Evolutionary conservation across 2,113 vertebrate species (phyloP), one percentile per base, ranked within the genome.

Genomic region (Oenanthe melanoleuca): DNA sequence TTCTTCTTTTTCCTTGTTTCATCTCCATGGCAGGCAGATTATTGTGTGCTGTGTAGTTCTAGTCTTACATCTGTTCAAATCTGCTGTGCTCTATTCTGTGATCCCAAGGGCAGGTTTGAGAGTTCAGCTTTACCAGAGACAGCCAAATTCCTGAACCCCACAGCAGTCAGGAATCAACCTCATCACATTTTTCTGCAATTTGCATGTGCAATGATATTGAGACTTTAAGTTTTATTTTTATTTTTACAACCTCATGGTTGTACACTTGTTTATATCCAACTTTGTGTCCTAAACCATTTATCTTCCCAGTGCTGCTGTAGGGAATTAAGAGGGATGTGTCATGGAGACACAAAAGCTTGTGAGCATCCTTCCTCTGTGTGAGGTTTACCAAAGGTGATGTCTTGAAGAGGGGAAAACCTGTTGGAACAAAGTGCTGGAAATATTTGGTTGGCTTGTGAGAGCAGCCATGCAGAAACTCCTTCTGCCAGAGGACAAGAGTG

Each of bases 1-100:
- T 84, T 22, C 61, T 65, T 73, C 25, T 74, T 89, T 50, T 55
- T 8, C 25, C 29, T 50, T 77, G 67, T 90, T 94, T 86, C 60
- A 52, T 60, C 64, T 92, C 2, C 5, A 3, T 52, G 64, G 67
- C 83, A 90, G 82, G 75, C 59, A 83, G 67, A 38, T 86, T 69
- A 24, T 19, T 85, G 64, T 79, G 59, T 73, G 79, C 12, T 26
- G 19, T 23, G 63, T 44, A 38, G 55, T 23, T 57, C 66, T 47
- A 15, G 17, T 55, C 45, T 88, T 47, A 60, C 59, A 80, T 47
- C 59, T 82, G 17, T 59, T 38, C 9, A 18, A 50, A 11, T 11
- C 50, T 92, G 79, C 66, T 5, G 5, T 28, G 31, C 61, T 67
- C 56, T 1, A 1, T 19, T 79, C 66, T 75, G 40, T n/a, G 55